These are phyloP conservation scores for Caranx melampygus DNA, from an alignment of 2,113 vertebrate species.

Conservation along the genomic window DNA sequence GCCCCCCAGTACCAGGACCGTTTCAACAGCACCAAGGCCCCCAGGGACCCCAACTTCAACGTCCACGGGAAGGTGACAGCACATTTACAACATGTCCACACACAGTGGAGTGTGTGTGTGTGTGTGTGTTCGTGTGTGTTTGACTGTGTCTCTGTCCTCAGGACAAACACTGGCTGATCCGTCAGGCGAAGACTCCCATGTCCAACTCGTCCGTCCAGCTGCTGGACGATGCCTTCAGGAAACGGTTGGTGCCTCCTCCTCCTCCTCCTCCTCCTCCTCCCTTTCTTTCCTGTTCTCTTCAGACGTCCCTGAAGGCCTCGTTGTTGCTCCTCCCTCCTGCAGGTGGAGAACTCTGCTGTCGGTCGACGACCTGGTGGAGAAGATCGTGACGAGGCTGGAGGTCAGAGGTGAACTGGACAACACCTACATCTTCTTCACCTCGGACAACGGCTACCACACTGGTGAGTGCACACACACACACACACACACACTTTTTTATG, in stretches of 20 bases:
- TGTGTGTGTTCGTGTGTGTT: too few species aligned
- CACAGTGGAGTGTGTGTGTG: too few species aligned
- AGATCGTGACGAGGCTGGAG: constrained; percentile 90
- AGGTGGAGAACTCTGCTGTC: constrained; percentile 98
- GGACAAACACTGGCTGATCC: constrained; percentile 99
- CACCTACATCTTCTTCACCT: constrained; percentile 96
- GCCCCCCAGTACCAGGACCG: constrained; percentile 93
- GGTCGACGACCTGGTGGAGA: constrained; percentile 96
- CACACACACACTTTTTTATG: neutral
- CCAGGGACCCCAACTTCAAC: constrained; percentile 94
- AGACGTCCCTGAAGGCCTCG: neutral
- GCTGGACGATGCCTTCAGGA: constrained; percentile 93
- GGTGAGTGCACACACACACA: constrained; percentile 76
- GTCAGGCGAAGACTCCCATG: constrained; percentile 98
- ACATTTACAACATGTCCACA: too few species aligned
- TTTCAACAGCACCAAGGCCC: constrained; percentile 89
- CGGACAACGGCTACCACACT: constrained; percentile 97
- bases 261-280: too few species aligned
- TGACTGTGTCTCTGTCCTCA: constrained; percentile 58
- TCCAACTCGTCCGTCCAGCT: constrained; percentile 93
- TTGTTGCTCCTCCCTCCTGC: neutral
- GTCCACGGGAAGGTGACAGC: constrained; percentile 89
- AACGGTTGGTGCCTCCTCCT: constrained; percentile 82
- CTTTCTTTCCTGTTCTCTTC: neutral
- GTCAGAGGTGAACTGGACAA: constrained; percentile 88